Conservation (phyloP, 2,113 vertebrate species). For the Limnothrissa miodon region DNA sequence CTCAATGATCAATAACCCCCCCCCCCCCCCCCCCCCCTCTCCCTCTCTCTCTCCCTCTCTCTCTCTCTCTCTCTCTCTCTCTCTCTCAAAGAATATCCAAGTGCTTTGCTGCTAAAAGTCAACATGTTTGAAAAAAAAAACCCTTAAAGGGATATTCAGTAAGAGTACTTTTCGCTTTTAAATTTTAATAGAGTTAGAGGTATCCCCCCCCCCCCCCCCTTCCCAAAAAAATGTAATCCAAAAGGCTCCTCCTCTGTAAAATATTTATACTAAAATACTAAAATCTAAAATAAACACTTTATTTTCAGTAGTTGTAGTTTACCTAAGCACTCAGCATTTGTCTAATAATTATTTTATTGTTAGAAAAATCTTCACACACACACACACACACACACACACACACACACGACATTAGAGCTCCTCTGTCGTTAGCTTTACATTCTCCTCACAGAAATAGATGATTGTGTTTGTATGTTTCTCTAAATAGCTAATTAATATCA, state of each 20-base stretch:
- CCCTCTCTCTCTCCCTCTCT: background rate
- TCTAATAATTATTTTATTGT: background rate
- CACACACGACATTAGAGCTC: background rate
- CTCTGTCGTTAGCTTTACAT: background rate
- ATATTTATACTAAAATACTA: background rate
- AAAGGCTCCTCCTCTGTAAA: background rate
- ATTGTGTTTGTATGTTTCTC: background rate
- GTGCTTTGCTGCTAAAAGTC: background rate
- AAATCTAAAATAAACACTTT: background rate
- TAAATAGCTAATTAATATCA: background rate
- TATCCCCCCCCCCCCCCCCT: background rate
- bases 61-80: constrained; percentile 4
- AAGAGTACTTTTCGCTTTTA: background rate
- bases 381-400: constrained; percentile 1
- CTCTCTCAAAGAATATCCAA: background rate
- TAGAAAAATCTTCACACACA: background rate
- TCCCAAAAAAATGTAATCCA: no score
- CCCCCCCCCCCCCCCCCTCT: background rate
- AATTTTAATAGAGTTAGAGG: background rate
- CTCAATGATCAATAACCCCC: background rate
- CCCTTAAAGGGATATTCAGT: background rate
- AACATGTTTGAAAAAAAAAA: background rate
- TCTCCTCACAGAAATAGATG: background rate
- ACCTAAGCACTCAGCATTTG: background rate
- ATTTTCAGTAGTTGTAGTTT: background rate